Conservation (phyloP, 2,888 invertebrate genomes). For the Cataglyphis albicans region DNA sequence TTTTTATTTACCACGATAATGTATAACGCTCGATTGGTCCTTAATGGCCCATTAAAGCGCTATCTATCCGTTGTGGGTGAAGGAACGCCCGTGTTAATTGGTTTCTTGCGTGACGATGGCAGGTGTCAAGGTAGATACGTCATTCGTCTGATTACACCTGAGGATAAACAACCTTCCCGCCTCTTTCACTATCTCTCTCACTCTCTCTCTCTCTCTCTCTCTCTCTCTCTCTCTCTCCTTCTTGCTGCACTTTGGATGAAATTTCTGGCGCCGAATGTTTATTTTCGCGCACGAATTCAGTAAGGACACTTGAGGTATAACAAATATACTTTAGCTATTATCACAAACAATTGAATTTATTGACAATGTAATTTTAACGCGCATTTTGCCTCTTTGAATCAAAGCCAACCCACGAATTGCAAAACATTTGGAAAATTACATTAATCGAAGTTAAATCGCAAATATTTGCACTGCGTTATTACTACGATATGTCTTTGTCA, state of each 20-base stretch:
- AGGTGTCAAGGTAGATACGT: constrained; percentile 15
- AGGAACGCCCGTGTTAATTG: constrained; percentile 44
- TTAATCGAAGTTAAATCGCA: not conserved
- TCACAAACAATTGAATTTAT: not conserved
- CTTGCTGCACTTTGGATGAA: not conserved
- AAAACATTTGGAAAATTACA: not conserved
- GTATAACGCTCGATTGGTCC: not conserved
- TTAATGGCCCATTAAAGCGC: constrained; percentile 38
- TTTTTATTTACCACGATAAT: constrained; percentile 6
- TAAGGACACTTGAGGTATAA: not conserved
- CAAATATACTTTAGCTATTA: not conserved
- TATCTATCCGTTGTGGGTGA: not conserved
- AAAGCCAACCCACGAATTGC: not conserved
- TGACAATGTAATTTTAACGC: not conserved
- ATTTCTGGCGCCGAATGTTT: constrained; percentile 9
- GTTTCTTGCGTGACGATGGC: constrained; percentile 44
- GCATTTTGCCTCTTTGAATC: not conserved
- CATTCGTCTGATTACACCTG: constrained; percentile 12
- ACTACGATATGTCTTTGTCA: constrained; percentile 5
- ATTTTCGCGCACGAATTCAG: constrained; percentile 2
- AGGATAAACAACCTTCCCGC: not conserved
- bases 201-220: not conserved
- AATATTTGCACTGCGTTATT: constrained; percentile 3
- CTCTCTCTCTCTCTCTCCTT: not conserved
- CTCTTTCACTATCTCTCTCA: not conserved